Evolutionary conservation across 2,888 invertebrate genomes (phyloP).

Genomic region (Crocallis elinguaria): DNA sequence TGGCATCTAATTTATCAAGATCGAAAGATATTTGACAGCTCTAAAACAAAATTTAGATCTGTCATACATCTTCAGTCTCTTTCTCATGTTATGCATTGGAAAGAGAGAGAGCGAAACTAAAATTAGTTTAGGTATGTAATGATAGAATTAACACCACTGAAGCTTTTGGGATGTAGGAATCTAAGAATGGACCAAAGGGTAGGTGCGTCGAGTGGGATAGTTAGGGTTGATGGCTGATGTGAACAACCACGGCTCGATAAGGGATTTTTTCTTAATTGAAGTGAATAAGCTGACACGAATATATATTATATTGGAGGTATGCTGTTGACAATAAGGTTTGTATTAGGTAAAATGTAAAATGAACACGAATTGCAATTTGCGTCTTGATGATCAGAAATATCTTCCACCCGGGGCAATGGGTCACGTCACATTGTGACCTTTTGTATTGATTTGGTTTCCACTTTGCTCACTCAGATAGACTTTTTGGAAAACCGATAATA

Average conservation of each 20-base stretch:
- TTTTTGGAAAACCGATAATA: slow-evolving; percentile 67
- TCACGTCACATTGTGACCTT: slow-evolving; percentile 90
- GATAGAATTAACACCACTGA: too few species aligned
- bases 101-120: too few species aligned
- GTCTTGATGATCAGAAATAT: slow-evolving; percentile 58
- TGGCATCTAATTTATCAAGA: too few species aligned
- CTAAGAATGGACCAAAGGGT: slow-evolving; percentile 62
- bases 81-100: too few species aligned
- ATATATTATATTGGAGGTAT: slow-evolving; percentile 1
- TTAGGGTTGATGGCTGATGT: slow-evolving; percentile 64
- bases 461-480: slow-evolving; percentile 72
- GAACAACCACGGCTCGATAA: slow-evolving; percentile 85
- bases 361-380: slow-evolving; percentile 61
- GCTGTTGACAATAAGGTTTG: slow-evolving; percentile 42
- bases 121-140: too few species aligned
- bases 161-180: slow-evolving; percentile 62
- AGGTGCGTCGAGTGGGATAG: slow-evolving; percentile 62
- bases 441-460: slow-evolving; percentile 94
- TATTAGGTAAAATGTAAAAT: slow-evolving; percentile 57
- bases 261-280: slow-evolving; percentile 66
- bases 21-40: too few species aligned
- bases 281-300: slow-evolving; percentile 69
- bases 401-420: slow-evolving; percentile 82
- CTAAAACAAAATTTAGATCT: too few species aligned
- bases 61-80: too few species aligned